phyloP scores from a whole-genome alignment of 2,113 vertebrate genomes.

The Prunella fulvescens region DNA sequence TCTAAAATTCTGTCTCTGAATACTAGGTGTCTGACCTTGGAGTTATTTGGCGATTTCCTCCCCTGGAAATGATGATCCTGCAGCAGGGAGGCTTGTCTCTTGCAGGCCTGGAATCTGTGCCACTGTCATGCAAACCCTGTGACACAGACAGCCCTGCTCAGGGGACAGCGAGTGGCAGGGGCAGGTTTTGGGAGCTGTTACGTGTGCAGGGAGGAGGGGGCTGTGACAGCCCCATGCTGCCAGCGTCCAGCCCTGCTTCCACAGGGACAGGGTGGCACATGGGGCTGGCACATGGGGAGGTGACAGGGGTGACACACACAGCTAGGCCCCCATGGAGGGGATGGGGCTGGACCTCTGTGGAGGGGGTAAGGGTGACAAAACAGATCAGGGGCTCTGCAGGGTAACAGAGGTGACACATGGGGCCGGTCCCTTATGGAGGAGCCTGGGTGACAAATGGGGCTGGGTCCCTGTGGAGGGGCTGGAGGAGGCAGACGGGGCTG shows the following conservation, averaged over 20 bases:
- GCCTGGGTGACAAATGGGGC: neutral
- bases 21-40: neutral
- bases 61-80: neutral
- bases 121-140: neutral
- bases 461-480: neutral
- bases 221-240: neutral
- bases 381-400: neutral
- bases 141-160: neutral
- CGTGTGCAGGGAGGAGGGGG: neutral
- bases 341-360: neutral
- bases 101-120: neutral
- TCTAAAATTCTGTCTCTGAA: neutral
- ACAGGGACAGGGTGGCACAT: fast-evolving
- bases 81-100: neutral
- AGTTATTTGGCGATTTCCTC: fast-evolving
- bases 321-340: neutral
- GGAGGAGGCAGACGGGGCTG: too few relatives aligned
- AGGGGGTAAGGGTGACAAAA: neutral
- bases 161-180: neutral
- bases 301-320: neutral
- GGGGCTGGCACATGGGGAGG: neutral
- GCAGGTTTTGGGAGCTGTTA: neutral
- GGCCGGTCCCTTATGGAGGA: too few relatives aligned
- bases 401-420: neutral
- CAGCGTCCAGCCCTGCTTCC: neutral